Evolutionary conservation across 2,113 vertebrate genomes (phyloP).

Genomic region (Amphilophus citrinellus): DNA sequence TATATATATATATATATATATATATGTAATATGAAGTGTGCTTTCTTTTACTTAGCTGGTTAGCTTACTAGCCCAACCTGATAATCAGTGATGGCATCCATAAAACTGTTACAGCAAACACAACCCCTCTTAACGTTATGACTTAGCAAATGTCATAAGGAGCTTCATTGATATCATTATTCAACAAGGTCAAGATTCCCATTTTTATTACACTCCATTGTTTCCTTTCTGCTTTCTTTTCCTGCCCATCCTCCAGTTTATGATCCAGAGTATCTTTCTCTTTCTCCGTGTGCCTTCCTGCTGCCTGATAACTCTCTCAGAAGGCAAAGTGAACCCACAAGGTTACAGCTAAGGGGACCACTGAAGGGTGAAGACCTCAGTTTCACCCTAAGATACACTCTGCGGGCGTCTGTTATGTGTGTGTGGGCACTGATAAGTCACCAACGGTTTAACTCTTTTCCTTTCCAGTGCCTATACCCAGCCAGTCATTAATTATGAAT

Average conservation of each 20-base stretch:
- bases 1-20: no score
- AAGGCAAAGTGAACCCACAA: conserved; percentile 32
- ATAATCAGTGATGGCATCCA: neutral
- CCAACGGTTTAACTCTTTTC: conserved; percentile 47
- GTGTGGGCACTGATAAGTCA: conserved; percentile 51
- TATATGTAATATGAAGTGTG: no score
- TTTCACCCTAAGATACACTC: conserved; percentile 53
- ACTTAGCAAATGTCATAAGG: neutral
- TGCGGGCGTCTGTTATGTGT: conserved; percentile 23
- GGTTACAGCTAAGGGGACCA: conserved; percentile 44
- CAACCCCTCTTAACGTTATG: neutral
- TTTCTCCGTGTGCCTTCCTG: conserved; percentile 1
- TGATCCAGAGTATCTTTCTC: conserved; percentile 4
- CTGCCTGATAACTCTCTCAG: conserved; percentile 6
- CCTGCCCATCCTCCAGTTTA: neutral
- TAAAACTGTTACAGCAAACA: neutral
- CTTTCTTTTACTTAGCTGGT: neutral
- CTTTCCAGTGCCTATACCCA: conserved; percentile 23
- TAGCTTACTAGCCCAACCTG: neutral
- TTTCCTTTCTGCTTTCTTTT: neutral
- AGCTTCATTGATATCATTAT: neutral
- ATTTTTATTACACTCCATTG: neutral
- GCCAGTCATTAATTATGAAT: conserved; percentile 73
- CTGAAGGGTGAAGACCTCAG: conserved; percentile 56
- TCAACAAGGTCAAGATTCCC: neutral